Conservation (phyloP, 2,888 invertebrate genomes). For the Diadromus collaris region DNA sequence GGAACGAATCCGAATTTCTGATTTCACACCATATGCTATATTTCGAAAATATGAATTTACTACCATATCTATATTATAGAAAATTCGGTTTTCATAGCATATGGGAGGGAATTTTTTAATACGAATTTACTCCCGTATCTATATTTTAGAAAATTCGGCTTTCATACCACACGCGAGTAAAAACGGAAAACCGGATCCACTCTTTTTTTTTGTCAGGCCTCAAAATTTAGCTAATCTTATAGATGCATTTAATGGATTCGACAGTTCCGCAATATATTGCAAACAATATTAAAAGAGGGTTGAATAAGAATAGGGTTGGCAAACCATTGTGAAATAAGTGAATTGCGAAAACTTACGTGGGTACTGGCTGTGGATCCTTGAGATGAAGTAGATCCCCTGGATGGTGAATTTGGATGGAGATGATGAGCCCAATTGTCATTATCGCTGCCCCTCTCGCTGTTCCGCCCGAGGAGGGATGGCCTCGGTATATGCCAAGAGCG, state of each 20-base stretch:
- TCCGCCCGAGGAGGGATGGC: conserved; percentile 84
- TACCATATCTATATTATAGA: no score
- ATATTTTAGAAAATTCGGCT: no score
- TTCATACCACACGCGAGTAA: no score
- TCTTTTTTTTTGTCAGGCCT: background rate
- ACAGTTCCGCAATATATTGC: background rate
- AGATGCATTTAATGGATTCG: background rate
- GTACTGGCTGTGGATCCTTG: conserved; percentile 89
- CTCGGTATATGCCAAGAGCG: conserved; percentile 91
- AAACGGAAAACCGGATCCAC: no score
- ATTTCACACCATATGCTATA: no score
- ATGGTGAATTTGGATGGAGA: conserved; percentile 76
- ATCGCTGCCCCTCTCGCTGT: conserved; percentile 74
- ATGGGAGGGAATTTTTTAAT: no score
- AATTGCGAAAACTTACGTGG: conserved; percentile 83
- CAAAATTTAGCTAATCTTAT: no score
- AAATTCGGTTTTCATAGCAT: no score
- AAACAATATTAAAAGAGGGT: no score
- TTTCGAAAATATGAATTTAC: no score
- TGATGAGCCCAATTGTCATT: conserved; percentile 76
- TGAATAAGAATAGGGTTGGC: background rate
- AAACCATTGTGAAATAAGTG: background rate
- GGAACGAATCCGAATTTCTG: no score
- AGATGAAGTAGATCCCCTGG: conserved; percentile 82
- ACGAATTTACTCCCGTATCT: no score